Evolutionary conservation across 2,113 vertebrate species (phyloP), one percentile per base, ranked within the genome.

Genomic region (Smithornis capensis): DNA sequence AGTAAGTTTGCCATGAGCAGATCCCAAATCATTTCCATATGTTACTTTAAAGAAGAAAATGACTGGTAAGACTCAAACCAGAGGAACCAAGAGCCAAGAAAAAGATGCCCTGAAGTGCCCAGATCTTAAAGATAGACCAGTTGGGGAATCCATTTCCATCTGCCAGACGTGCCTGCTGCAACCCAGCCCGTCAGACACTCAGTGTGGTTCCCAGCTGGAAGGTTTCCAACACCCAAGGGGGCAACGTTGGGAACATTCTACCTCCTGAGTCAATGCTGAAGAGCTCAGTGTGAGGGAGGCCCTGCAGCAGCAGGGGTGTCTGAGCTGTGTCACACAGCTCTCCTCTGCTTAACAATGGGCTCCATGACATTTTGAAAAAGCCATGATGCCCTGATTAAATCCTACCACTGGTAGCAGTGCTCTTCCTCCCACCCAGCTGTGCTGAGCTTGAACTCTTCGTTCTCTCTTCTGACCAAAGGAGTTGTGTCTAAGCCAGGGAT

Each of bases 41-140:
- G 99, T 96, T 99, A 98, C 98, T 99, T 99, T 95, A 99, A 99
- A 97, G 99, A 98, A 92, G 98, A 99, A 98, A 99, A 99, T 49
- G 98, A 99, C 97, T 99, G 99, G 98, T 99, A 62, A 98, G 98
- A 53, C 85, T 94, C 70, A 92, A 95, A 89, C n/a, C 65, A 83
- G 59, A 81, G n/a, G 9, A 60, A 91, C 22, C 49, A 29, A 94
- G 50, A 57, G 91, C 77, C 77, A 89, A 96, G 80, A 44, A 65
- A 35, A 35, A 57, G 35, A 56, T 79, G 89, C 94, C 94, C 95
- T 33, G 37, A 94, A 97, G 91, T 75, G 65, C n/a, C 87, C 93
- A 95, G 89, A 95, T 94, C 81, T 91, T 65, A 68, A 13, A 92
- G 89, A 94, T 53, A 92, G 65, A 15, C 91, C 92, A 83, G 86